Evolutionary conservation across 2,888 invertebrate species (phyloP).

Genomic region (Catonia carolina): DNA sequence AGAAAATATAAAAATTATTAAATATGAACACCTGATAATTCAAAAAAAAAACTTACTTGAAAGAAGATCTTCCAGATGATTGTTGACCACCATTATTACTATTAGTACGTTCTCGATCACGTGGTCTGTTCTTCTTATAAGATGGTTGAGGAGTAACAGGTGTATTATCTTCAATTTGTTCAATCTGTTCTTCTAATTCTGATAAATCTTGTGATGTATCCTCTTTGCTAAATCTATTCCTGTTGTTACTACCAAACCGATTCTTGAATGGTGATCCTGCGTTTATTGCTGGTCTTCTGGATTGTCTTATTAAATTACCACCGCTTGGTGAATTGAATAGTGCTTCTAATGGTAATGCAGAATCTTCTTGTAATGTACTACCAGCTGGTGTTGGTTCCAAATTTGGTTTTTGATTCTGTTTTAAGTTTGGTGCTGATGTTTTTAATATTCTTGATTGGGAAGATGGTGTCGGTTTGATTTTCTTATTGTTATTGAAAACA

Average conservation of each 20-base stretch:
- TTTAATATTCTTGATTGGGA: conserved; percentile 60
- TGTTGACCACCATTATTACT: too few species aligned
- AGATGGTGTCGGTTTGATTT: conserved; percentile 57
- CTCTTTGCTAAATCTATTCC: conserved; percentile 5
- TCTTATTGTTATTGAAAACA: conserved; percentile 46
- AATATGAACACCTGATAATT: too few species aligned
- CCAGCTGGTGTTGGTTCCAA: conserved; percentile 58
- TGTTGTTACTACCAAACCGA: conserved; percentile 14
- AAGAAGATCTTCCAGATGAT: conserved; percentile 11
- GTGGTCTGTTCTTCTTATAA: conserved; percentile 36
- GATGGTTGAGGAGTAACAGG: conserved; percentile 33
- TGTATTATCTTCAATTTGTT: conserved; percentile 30
- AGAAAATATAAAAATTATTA: too few species aligned
- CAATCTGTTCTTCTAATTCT: too few species aligned
- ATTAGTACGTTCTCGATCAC: too few species aligned
- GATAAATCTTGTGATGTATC: too few species aligned
- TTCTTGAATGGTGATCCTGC: conserved; percentile 32
- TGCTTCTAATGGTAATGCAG: conserved; percentile 48
- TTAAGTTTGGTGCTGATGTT: conserved; percentile 70
- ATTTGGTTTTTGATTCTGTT: conserved; percentile 46
- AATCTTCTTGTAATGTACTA: conserved; percentile 53
- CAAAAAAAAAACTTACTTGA: conserved; percentile 11
- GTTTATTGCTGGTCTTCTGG: conserved; percentile 45
- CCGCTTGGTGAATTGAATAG: conserved; percentile 43
- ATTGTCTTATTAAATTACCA: conserved; percentile 43